These are phyloP conservation scores for Stichopus horrens DNA, from an alignment of 53 echinoderm and acorn worm species.

Conservation along the genomic window DNA sequence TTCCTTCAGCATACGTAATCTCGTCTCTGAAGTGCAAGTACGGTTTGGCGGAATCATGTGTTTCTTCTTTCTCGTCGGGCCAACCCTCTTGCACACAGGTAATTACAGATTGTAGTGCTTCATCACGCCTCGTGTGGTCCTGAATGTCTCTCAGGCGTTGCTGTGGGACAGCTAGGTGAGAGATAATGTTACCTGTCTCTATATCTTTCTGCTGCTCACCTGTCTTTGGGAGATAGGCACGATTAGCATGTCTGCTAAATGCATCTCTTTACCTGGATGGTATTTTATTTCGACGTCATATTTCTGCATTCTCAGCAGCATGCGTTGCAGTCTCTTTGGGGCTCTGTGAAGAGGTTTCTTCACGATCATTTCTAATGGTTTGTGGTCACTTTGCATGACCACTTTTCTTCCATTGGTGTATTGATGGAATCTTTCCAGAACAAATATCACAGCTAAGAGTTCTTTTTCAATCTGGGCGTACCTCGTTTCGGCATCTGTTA, in stretches of 20 bases:
- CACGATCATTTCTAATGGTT: slow-evolving; percentile 59
- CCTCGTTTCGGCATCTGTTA: too few relatives aligned
- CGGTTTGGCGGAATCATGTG: background rate
- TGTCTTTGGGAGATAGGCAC: too few relatives aligned
- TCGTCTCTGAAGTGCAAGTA: slow-evolving; percentile 64
- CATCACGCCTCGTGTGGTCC: slow-evolving; percentile 14
- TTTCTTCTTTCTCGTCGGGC: slow-evolving; percentile 47
- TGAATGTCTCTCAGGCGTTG: slow-evolving; percentile 24
- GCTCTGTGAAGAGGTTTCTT: slow-evolving; percentile 65
- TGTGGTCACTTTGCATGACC: too few relatives aligned
- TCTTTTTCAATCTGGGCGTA: too few relatives aligned
- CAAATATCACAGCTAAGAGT: too few relatives aligned
- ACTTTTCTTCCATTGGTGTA: too few relatives aligned
- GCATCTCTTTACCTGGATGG: slow-evolving; percentile 52
- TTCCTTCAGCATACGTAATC: slow-evolving; percentile 38
- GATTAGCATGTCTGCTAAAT: slow-evolving; percentile 42
- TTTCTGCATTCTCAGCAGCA: slow-evolving; percentile 32
- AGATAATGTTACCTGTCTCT: background rate
- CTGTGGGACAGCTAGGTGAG: background rate
- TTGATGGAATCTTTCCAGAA: too few relatives aligned
- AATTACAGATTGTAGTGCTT: slow-evolving; percentile 31
- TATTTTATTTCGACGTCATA: slow-evolving; percentile 52
- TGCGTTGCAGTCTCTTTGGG: too few relatives aligned
- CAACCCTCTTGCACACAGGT: slow-evolving; percentile 40
- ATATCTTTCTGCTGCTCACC: too few relatives aligned